Base-by-base conservation (phyloP, 1,140 invertebrate genomes). In the Seison nebaliae region DNA sequence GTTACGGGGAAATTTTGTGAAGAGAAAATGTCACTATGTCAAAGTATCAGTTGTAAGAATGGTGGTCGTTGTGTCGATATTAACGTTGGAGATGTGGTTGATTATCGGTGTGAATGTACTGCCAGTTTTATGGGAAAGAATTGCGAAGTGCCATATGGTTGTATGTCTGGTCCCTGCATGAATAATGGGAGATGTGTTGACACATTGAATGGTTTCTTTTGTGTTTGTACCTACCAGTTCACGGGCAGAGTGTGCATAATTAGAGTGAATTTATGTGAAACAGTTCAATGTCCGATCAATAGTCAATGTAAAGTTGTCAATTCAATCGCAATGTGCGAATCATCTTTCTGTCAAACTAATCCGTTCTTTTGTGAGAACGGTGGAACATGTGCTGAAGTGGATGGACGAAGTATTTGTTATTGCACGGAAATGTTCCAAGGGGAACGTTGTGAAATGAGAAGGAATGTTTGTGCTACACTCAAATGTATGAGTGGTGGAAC, bases 401-500 rank as follows among this genome's bases (percentile, higher is more conserved):
- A 41, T 0, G 77, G 72, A 17, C 9, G 21, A 7, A 42, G 36
- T 18, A 26, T 18, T 7, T 44, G 43, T 23, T 9, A 2, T 6
- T 44, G 43, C 36, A 24, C 38, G 22, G 19, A 11, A 5, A 38
- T 38, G 2, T 42, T 31, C 8, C 41, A 33, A 12, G 43, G 43
- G 17, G 33, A 35, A 9, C 23, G 24, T 8, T 44, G 43, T 28
- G 38, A 40, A 14, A 21, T 20, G n/a, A 15, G 23, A 40, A 34
- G 33, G 1, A 22, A 40, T 30, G 33, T 26, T 8, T 46, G 45
- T 24, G 23, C 16, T 18, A 73, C 72, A 44, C 73, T 70, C 0
- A 78, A 78, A 0, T 88, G 80, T 48, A 70, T 73, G 47, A 86
- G 84, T 49, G 79, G 79, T 7, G 80, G 78, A 1, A 67, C 75